Evolutionary conservation across 1,140 invertebrate genomes (phyloP).

Genomic region (Bombus turneri): DNA sequence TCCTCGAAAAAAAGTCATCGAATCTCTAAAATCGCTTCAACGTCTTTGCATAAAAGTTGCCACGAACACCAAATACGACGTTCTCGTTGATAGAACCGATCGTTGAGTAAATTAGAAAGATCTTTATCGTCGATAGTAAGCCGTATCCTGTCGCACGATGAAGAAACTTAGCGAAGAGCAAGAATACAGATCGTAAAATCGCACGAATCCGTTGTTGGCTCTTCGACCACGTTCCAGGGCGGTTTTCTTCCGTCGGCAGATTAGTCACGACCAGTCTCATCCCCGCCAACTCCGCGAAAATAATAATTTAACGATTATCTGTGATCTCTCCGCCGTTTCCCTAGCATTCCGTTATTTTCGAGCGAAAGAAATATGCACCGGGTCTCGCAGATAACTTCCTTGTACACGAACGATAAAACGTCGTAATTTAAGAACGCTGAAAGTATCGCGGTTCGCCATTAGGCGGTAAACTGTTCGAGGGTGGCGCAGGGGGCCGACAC

Average conservation of each 20-base stretch:
- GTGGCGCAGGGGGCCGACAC: background rate
- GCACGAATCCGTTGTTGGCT: background rate
- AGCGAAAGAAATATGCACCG: slow-evolving; percentile 43
- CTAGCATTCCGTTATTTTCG: slow-evolving; percentile 61
- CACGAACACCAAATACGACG: background rate
- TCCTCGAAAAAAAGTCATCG: too few relatives aligned
- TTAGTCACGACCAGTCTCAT: slow-evolving; percentile 62
- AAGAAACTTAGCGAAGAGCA: background rate
- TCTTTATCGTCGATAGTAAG: background rate
- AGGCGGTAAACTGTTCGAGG: background rate
- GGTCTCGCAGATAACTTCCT: slow-evolving; percentile 36
- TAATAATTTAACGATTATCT: slow-evolving; percentile 76
- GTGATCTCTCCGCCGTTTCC: slow-evolving; percentile 51
- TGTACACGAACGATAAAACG: slow-evolving; percentile 48
- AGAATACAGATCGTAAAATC: slow-evolving; percentile 7
- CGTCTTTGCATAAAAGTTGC: background rate
- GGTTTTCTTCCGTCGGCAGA: slow-evolving; percentile 45
- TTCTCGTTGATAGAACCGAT: background rate
- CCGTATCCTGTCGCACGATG: slow-evolving; percentile 1
- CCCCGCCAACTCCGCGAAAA: slow-evolving; percentile 61
- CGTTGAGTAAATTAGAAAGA: slow-evolving; percentile 32
- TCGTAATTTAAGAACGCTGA: slow-evolving; percentile 52
- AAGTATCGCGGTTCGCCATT: slow-evolving; percentile 32
- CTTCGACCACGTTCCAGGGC: slow-evolving; percentile 3
- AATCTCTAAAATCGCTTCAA: background rate